These are phyloP conservation scores for Drosophila buzzatii DNA, from an alignment of 2,888 invertebrate genomes.

Conservation along the genomic window DNA sequence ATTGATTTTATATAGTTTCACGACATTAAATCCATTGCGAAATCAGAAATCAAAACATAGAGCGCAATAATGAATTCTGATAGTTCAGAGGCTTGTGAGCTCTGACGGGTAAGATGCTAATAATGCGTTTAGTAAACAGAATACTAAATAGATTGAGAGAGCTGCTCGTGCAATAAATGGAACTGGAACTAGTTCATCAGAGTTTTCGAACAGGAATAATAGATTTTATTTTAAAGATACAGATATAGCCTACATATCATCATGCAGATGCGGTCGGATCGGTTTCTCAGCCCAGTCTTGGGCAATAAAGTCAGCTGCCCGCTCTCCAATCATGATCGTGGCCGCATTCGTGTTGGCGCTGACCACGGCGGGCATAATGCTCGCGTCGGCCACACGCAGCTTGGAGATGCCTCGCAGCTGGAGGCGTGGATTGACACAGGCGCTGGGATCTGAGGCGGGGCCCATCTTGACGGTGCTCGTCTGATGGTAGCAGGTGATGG, in stretches of 20 bases:
- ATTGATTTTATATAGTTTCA: not conserved
- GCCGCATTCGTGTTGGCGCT: constrained; percentile 94
- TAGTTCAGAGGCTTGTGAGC: constrained; percentile 13
- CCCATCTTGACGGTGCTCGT: constrained; percentile 91
- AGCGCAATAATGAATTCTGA: constrained; percentile 8
- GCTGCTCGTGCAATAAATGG: not conserved
- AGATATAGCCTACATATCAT: constrained; percentile 27
- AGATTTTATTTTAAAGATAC: not conserved
- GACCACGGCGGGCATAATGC: constrained; percentile 91
- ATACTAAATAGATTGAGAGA: not conserved
- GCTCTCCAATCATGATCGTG: constrained; percentile 94
- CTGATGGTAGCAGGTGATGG: constrained; percentile 89
- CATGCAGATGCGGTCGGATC: constrained; percentile 22
- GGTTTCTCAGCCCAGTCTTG: constrained; percentile 67
- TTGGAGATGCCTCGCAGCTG: constrained; percentile 88
- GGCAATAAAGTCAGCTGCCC: constrained; percentile 88
- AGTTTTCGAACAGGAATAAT: not conserved
- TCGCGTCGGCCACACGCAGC: constrained; percentile 90
- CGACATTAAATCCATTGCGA: not conserved
- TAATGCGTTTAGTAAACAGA: not conserved
- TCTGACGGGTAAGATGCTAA: not conserved
- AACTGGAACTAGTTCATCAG: not conserved
- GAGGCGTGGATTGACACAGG: constrained; percentile 90
- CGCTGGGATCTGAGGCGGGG: constrained; percentile 86
- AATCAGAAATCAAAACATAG: not conserved